Base-by-base conservation (phyloP, 1,140 invertebrate species). In the Lasioglossum baleicum region DNA sequence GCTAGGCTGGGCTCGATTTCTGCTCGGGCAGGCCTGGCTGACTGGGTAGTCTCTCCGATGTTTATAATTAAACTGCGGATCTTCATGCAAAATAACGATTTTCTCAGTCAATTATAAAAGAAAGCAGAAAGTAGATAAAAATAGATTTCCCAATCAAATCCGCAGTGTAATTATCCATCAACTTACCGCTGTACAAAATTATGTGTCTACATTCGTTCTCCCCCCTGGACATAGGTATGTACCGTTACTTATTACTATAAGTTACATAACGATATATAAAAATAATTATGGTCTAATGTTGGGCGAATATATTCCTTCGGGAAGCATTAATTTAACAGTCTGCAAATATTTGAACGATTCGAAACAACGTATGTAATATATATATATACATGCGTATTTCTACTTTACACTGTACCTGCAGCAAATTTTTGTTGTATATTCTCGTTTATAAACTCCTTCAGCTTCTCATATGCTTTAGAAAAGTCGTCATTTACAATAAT, bases 401-500 rank as follows among this genome's bases (percentile, higher is more conserved):
- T 8, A 20, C 40, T 17, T 48, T 51, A 73, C 63, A 11, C 22
- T 58, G 58, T 56, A 82, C 80, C 80, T 75, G n/a, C 48, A 66
- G 74, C 42, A 42, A 1, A 48, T 68, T 75, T 40, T 22, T 26
- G 35, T 48, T 83, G 67, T 13, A 81, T 63, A n/a, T 80, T 73
- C 17, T 63, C 35, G 3, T 63, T 11, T 35, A 88, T 53, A 83
- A 87, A 88, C 15, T 96, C 94, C 67, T 95, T 95, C 13, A 99
- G 94, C 80, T 96, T 94, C 72, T 94, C 88, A 92, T 99, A 99
- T 15, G 98, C 97, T 83, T 95, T 95, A n/a, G 98, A 96, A 40
- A 99, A 91, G 83, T 97, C 94, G 88, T 99, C 97, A 92, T 99
- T 99, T n/a, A 97, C 94, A 71, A 99, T 96, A 5, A 98, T 94